Conservation (phyloP, 2,888 invertebrate species). For the Hirtodrosophila duncani region DNA sequence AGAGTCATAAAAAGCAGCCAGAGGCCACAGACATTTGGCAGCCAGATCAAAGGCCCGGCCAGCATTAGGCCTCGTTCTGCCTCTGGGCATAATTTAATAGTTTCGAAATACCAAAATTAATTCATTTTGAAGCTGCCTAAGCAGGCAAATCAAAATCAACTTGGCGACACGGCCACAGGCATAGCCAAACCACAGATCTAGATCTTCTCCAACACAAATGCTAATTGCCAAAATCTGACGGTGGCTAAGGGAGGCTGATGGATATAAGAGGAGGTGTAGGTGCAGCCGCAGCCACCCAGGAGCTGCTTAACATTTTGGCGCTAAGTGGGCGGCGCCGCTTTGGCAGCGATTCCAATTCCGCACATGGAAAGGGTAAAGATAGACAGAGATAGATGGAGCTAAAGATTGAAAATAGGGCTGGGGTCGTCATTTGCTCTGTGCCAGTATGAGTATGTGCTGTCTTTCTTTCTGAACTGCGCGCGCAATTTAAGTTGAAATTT, state of each 20-base stretch:
- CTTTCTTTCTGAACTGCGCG: constrained; percentile 51
- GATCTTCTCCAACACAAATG: constrained; percentile 24
- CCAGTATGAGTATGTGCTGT: constrained; percentile 6
- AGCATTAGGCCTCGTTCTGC: constrained; percentile 47
- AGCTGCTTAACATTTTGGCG: constrained; percentile 25
- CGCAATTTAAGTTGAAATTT: constrained; percentile 73
- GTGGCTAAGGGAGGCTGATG: neutral
- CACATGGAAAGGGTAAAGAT: neutral
- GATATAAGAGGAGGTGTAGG: neutral
- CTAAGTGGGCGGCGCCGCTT: constrained; percentile 61
- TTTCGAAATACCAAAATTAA: constrained; percentile 68
- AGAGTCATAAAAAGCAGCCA: constrained; percentile 12
- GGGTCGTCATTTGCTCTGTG: constrained; percentile 2
- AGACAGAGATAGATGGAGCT: neutral
- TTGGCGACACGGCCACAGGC: constrained; percentile 35
- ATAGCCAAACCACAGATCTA: constrained; percentile 15
- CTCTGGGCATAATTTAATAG: constrained; percentile 71
- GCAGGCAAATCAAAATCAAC: constrained; percentile 65
- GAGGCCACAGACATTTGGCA: constrained; percentile 44
- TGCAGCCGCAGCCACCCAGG: constrained; percentile 55
- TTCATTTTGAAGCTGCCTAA: constrained; percentile 59
- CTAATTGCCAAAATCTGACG: constrained; percentile 55
- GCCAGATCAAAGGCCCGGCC: constrained; percentile 69
- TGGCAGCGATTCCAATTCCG: too few relatives aligned
- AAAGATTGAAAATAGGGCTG: neutral